phyloP scores from a whole-genome alignment of 1,140 invertebrate genomes.

The Portunus trituberculatus region DNA sequence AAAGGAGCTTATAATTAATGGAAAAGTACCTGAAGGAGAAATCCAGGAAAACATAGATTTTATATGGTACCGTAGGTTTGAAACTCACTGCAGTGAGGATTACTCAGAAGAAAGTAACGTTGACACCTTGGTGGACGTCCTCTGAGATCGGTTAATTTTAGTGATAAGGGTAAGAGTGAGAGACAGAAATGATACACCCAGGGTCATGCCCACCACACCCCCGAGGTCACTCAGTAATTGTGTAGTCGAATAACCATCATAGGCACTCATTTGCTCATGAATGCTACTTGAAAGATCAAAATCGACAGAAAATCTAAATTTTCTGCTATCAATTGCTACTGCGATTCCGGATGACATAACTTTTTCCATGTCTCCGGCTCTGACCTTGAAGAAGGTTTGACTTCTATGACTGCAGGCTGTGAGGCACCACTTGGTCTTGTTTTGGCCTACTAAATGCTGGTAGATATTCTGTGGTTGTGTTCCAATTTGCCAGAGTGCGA shows the following conservation, averaged over 20 bases:
- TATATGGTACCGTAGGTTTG: too few species aligned
- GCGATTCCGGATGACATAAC: neutral
- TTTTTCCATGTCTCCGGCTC: neutral
- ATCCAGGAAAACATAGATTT: too few species aligned
- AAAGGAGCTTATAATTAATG: too few species aligned
- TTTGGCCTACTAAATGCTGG: neutral
- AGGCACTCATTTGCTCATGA: neutral
- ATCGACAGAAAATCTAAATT: neutral
- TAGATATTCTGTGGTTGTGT: conserved; percentile 28
- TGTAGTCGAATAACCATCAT: conserved; percentile 18
- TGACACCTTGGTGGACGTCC: neutral
- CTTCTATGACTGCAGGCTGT: neutral
- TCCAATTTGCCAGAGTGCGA: conserved; percentile 26
- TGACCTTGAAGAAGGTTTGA: conserved; percentile 6
- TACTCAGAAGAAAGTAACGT: neutral
- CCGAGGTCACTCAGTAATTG: conserved; percentile 54
- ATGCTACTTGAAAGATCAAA: neutral
- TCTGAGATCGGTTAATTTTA: neutral
- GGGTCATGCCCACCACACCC: conserved; percentile 39
- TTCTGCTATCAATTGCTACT: neutral
- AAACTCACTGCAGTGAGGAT: neutral
- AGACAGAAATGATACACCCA: conserved; percentile 35
- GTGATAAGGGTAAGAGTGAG: neutral
- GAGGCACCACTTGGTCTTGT: neutral
- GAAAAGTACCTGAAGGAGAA: too few species aligned